phyloP scores from a whole-genome alignment of 2,888 invertebrate species.

The Thereva nobilitata region DNA sequence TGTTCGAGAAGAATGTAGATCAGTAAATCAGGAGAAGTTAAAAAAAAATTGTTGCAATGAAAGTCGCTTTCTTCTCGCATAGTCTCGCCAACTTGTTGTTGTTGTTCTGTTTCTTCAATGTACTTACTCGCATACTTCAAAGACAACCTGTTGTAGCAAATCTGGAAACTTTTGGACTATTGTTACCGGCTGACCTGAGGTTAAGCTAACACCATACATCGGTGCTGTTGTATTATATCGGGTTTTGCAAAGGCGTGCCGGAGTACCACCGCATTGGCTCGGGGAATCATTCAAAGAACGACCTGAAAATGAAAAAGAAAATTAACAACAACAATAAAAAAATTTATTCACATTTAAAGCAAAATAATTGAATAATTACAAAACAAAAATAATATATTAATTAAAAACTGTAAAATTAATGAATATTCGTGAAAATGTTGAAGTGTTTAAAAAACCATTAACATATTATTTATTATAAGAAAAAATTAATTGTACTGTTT shows the following conservation, averaged over 20 bases:
- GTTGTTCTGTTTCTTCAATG: not conserved
- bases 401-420: too few relatives aligned
- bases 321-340: not conserved
- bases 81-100: constrained; percentile 3
- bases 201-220: constrained; percentile 91
- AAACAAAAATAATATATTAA: too few relatives aligned
- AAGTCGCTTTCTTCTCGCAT: constrained; percentile 35
- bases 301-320: constrained; percentile 48
- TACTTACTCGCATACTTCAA: constrained; percentile 90
- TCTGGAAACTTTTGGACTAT: constrained; percentile 95
- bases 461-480: too few relatives aligned
- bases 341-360: not conserved
- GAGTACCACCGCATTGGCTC: constrained; percentile 65
- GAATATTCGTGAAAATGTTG: too few relatives aligned
- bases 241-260: constrained; percentile 81
- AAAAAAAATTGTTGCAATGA: constrained; percentile 39
- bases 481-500: too few relatives aligned
- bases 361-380: not conserved
- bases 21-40: constrained; percentile 40
- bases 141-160: constrained; percentile 87
- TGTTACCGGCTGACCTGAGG: constrained; percentile 89
- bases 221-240: constrained; percentile 92
- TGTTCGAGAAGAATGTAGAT: constrained; percentile 32
- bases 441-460: too few relatives aligned
- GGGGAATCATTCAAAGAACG: constrained; percentile 53